phyloP scores from a whole-genome alignment of 2,113 vertebrate genomes.

The Cheirogaleus medius region DNA sequence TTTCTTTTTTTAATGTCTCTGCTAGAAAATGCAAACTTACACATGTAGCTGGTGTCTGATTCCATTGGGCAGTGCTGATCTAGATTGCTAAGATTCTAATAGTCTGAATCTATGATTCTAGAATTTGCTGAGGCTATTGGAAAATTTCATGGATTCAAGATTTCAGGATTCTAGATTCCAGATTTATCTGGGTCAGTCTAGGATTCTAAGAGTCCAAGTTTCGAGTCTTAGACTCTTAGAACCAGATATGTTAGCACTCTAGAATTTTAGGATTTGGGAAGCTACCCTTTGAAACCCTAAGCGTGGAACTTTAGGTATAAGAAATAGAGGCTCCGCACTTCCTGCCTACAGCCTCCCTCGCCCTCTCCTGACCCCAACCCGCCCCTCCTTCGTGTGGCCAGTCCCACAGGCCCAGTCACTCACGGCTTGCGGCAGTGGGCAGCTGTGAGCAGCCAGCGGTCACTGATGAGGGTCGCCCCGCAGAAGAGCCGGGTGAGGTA shows the following conservation, averaged over 20 bases:
- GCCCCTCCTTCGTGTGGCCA: background rate
- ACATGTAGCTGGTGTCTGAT: rapidly evolving
- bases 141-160: background rate
- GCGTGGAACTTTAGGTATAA: background rate
- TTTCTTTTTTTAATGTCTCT: background rate
- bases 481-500: conserved; percentile 69
- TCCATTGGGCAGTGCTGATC: rapidly evolving
- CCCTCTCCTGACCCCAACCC: background rate
- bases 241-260: background rate
- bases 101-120: background rate
- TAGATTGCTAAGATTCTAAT: background rate
- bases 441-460: conserved; percentile 85
- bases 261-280: background rate
- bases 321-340: background rate
- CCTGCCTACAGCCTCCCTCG: background rate
- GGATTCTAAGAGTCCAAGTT: background rate
- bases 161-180: background rate
- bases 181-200: background rate
- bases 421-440: conserved; percentile 72
- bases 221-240: background rate
- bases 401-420: background rate
- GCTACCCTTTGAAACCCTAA: background rate
- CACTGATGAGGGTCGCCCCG: conserved; percentile 80
- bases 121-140: background rate
- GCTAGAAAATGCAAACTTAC: background rate